Evolutionary conservation across 2,797 vertebrate genomes (phyloP).

Genomic region (Bufotes viridis): DNA sequence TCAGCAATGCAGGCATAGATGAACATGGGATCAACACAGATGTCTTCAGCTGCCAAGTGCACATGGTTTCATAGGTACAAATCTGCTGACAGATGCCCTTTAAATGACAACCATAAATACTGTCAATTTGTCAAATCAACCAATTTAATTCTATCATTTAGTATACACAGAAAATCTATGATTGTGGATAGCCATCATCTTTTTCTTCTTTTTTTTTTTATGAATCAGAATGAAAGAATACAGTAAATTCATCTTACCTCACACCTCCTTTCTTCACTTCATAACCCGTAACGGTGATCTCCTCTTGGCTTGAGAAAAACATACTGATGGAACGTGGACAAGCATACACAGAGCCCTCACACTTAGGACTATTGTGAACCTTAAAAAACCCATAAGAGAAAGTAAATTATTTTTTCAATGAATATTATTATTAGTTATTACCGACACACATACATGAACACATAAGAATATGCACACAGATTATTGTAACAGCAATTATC

Average conservation of each 20-base stretch:
- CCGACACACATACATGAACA: neutral
- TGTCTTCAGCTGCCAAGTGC: too few relatives aligned
- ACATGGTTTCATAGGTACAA: too few relatives aligned
- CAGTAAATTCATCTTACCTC: conserved; percentile 76
- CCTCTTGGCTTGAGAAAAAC: conserved; percentile 93
- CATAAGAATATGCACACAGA: neutral
- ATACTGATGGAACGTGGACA: conserved; percentile 92
- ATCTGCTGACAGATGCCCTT: too few relatives aligned
- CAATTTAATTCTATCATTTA: neutral
- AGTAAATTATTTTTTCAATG: neutral
- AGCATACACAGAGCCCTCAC: conserved; percentile 85
- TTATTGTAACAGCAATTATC: neutral
- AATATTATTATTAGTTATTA: neutral
- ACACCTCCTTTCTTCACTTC: conserved; percentile 88
- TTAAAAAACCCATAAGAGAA: conserved; percentile 67
- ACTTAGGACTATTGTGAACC: conserved; percentile 94
- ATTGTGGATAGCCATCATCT: neutral
- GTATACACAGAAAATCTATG: neutral
- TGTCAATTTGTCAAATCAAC: neutral
- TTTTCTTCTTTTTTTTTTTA: neutral
- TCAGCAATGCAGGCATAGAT: too few relatives aligned
- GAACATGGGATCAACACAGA: too few relatives aligned
- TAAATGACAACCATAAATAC: neutral
- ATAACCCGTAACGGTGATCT: conserved; percentile 92
- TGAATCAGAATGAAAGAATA: neutral